Base-by-base conservation (phyloP, 2,797 vertebrate genomes). In the Taenioides sp. region DNA sequence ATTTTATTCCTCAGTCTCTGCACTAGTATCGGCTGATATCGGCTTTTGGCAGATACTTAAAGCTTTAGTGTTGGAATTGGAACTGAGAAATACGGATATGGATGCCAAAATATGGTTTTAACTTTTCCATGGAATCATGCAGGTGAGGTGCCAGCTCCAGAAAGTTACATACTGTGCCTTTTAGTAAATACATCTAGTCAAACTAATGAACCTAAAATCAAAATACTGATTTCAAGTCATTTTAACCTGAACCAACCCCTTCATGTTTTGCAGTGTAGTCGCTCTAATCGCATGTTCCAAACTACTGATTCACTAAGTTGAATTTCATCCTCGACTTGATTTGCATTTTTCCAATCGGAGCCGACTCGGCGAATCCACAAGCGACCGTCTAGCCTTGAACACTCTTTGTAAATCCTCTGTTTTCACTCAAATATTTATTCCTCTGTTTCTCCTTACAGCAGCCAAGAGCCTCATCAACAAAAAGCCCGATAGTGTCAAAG, bases 401-500 rank as follows among this genome's bases (percentile, higher is more conserved):
- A 73, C 63, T 50, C 54, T n/a, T 7, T 71, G 69, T 57, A 18
- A 54, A 34, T 55, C 64, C 52, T 65, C 43, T 5, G 43, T 73
- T 50, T 34, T 57, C 47, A 3, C 43, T 67, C 54, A 65, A 52
- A 71, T 62, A 57, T 73, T 87, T 25, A 84, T 67, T 72, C 66
- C 61, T 52, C 74, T 25, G 18, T 27, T 65, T 79, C 55, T 67
- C 72, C 88, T 92, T 91, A 84, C 94, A 98, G 96, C 91, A 95
- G 96, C 96, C 88, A 97, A 96, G 91, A 97, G 96, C 89, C 92
- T 97, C 86, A 89, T 96, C 93, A 96, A 92, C 86, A 93, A 98
- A 91, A 97, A 98, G 72, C 84, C 96, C 0, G 96, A 98, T 74
- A 96, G 96, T 76, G 95, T 97, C 76, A 98, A 98, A 96, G 96